Evolutionary conservation across 2,888 invertebrate genomes (phyloP).

Genomic region (Drosophila paucipuncta): DNA sequence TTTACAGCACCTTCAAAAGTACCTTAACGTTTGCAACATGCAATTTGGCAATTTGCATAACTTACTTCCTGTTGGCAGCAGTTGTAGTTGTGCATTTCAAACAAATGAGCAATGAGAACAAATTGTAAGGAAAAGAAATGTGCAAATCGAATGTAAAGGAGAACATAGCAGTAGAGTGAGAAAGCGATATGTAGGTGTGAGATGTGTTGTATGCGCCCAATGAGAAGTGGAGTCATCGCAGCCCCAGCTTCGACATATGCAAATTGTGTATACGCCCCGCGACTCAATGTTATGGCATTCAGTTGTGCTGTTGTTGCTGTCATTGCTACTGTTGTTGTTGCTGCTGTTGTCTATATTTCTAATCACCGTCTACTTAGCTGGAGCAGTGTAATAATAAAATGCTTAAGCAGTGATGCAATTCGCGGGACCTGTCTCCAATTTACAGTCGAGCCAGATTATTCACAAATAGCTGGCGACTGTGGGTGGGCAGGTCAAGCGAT

Average conservation of each 20-base stretch:
- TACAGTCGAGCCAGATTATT: constrained; percentile 57
- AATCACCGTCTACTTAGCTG: constrained; percentile 39
- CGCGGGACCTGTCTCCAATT: constrained; percentile 52
- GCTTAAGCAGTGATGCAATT: constrained; percentile 57
- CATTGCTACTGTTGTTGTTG: constrained; percentile 13
- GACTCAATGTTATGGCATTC: constrained; percentile 22
- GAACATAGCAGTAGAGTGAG: no score
- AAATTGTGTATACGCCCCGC: constrained; percentile 61
- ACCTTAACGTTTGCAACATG: neutral
- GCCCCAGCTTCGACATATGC: constrained; percentile 52
- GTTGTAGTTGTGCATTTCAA: neutral
- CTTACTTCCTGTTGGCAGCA: neutral
- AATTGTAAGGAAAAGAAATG: neutral
- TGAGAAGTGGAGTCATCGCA: constrained; percentile 38
- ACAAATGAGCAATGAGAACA: neutral
- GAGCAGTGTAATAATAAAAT: constrained; percentile 49
- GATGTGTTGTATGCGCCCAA: constrained; percentile 1
- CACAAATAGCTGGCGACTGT: constrained; percentile 54
- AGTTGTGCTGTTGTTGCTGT: constrained; percentile 18
- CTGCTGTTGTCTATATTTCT: constrained; percentile 31
- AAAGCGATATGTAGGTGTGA: neutral
- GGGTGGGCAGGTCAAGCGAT: constrained; percentile 63
- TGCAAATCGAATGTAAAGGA: neutral
- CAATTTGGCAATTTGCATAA: neutral
- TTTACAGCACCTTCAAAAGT: neutral